A percentile compares a stretch with the other conserved stretches of the same genome.
phyloP scores from a whole-genome alignment of 1,140 invertebrate genomes.

The Drosophila orena region DNA sequence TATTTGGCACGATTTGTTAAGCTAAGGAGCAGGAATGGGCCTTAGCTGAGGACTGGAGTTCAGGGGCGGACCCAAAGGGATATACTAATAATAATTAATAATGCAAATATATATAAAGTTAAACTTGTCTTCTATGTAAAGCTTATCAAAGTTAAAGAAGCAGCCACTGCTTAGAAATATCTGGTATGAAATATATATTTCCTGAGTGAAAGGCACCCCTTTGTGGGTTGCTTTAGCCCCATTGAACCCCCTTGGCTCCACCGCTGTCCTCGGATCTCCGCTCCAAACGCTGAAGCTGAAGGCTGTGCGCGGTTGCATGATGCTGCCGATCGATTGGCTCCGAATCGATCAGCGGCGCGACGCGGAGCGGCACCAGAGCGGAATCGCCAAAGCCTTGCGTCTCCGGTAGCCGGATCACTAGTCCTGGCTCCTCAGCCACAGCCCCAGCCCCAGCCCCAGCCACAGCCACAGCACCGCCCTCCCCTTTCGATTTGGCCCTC shows the following conservation, averaged over 20 bases:
- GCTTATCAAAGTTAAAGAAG: too few species aligned
- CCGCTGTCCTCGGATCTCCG: constrained; percentile 1
- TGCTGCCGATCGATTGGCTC: constrained; percentile 78
- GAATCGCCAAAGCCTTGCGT: constrained; percentile 45
- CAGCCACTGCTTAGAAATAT: too few species aligned
- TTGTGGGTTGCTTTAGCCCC: neutral
- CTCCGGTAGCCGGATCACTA: constrained; percentile 57
- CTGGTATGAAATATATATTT: too few species aligned
- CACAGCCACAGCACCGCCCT: neutral
- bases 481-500: neutral
- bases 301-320: constrained; percentile 84
- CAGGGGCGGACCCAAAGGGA: constrained; percentile 1
- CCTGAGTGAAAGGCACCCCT: too few species aligned
- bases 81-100: neutral
- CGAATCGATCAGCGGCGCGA: constrained; percentile 75
- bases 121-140: too few species aligned
- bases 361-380: constrained; percentile 31
- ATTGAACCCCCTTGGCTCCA: neutral
- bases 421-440: constrained; percentile 1
- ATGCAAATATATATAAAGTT: too few species aligned
- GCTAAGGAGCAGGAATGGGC: constrained; percentile 55
- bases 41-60: constrained; percentile 9
- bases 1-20: constrained; percentile 84
- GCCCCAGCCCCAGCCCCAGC: neutral
- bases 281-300: constrained; percentile 6